Conservation (phyloP, 2,113 vertebrate genomes). For the Chaetura pelagica region DNA sequence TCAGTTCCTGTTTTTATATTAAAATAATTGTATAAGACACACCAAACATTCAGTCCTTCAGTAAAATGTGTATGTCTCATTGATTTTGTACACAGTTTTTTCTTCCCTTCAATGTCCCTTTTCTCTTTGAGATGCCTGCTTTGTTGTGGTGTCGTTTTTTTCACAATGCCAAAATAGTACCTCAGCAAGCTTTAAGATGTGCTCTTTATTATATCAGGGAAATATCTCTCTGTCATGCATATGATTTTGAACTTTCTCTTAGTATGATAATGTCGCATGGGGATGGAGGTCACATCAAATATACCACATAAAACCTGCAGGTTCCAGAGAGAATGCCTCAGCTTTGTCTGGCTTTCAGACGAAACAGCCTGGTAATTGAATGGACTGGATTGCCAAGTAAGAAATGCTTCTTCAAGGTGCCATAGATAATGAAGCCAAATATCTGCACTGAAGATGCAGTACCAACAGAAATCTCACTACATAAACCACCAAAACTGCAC, state of each 20-base stretch:
- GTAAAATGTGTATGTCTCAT: slow-evolving; percentile 10
- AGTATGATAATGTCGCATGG: not conserved
- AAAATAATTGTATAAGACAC: not conserved
- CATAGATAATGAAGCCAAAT: not conserved
- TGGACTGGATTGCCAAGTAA: not conserved
- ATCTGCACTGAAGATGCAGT: not conserved
- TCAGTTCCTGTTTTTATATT: slow-evolving; percentile 21
- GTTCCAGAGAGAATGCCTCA: not conserved
- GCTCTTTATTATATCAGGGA: not conserved
- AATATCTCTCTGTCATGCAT: not conserved
- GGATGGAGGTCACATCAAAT: not conserved
- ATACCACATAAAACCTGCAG: not conserved
- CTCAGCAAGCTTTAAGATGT: slow-evolving; percentile 14
- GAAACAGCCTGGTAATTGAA: not conserved
- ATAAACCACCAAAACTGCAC: not conserved
- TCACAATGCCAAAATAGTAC: not conserved
- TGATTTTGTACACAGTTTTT: slow-evolving; percentile 50
- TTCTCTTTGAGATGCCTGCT: slow-evolving; percentile 7
- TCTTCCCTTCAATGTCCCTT: not conserved
- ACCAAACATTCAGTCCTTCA: not conserved
- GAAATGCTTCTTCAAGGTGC: not conserved
- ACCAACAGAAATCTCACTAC: not conserved
- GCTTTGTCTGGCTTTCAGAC: not conserved
- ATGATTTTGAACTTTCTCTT: slow-evolving; percentile 1
- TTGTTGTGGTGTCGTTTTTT: not conserved